phyloP scores from a whole-genome alignment of 2,888 invertebrate species.

The Shargacucullia verbasci region DNA sequence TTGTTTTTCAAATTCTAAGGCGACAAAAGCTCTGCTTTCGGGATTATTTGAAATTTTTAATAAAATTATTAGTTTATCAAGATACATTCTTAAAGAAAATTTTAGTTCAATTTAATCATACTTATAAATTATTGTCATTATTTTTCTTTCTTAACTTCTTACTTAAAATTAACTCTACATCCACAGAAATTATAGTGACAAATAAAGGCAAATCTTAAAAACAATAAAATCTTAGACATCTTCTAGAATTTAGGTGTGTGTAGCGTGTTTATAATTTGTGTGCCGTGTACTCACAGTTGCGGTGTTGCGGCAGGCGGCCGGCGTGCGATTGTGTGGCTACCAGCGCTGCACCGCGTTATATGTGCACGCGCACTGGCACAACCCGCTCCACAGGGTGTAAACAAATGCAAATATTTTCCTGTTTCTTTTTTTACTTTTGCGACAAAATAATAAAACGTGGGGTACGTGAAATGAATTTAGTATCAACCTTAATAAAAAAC shows the following conservation, averaged over 20 bases:
- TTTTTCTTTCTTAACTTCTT: no score
- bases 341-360: conserved; percentile 75
- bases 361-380: conserved; percentile 70
- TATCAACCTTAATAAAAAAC: conserved; percentile 10
- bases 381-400: conserved; percentile 74
- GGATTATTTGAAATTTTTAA: no score
- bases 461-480: conserved; percentile 23
- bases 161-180: no score
- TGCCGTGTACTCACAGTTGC: conserved; percentile 76
- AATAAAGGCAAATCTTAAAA: not conserved
- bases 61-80: no score
- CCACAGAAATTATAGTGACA: no score
- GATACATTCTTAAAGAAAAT: no score
- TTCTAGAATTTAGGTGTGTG: conserved; percentile 9
- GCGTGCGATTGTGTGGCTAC: conserved; percentile 75
- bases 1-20: no score
- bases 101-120: no score
- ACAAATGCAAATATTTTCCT: conserved; percentile 61
- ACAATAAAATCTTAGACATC: not conserved
- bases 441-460: conserved; percentile 14
- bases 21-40: no score
- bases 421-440: conserved; percentile 40
- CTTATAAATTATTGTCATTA: no score
- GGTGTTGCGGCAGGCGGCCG: conserved; percentile 67
- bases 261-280: conserved; percentile 15